A percentile compares a stretch with the other conserved stretches of the same genome.
Evolutionary conservation across 2,888 invertebrate species (phyloP).

Genomic region (Mesorhabditis spiculigera): DNA sequence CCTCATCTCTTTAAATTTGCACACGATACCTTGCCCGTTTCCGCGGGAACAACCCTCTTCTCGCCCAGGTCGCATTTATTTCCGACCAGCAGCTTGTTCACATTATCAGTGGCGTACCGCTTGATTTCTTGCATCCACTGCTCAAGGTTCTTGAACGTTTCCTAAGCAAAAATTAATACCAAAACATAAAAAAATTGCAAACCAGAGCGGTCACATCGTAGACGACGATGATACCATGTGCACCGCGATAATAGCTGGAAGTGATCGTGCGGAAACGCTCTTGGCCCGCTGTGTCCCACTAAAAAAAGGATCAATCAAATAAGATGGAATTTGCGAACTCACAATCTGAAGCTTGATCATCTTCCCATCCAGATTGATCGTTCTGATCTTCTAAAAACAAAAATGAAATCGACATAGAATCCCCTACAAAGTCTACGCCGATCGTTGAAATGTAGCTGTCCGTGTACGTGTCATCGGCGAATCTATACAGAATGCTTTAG

Average conservation of each 20-base stretch:
- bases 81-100: conserved; percentile 97
- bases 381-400: conserved; percentile 87
- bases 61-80: conserved; percentile 97
- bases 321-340: conserved; percentile 59
- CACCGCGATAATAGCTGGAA: conserved; percentile 97
- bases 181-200: not conserved
- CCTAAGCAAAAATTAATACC: conserved; percentile 62
- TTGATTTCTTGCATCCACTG: conserved; percentile 99
- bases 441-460: conserved; percentile 99
- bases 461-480: conserved; percentile 98
- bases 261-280: conserved; percentile 98
- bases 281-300: conserved; percentile 78
- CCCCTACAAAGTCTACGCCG: conserved; percentile 93
- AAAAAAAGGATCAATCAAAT: conserved; percentile 11
- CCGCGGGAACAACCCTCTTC: conserved; percentile 96
- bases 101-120: conserved; percentile 98
- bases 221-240: conserved; percentile 99
- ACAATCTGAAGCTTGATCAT: conserved; percentile 98
- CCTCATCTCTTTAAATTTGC: too few relatives aligned
- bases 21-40: conserved; percentile 82
- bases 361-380: conserved; percentile 96
- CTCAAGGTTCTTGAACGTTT: conserved; percentile 98
- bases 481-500: conserved; percentile 58
- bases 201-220: conserved; percentile 97
- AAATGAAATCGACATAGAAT: conserved; percentile 8